phyloP scores from a whole-genome alignment of 2,888 invertebrate species.

The Drosophila nr. perissopoda region DNA sequence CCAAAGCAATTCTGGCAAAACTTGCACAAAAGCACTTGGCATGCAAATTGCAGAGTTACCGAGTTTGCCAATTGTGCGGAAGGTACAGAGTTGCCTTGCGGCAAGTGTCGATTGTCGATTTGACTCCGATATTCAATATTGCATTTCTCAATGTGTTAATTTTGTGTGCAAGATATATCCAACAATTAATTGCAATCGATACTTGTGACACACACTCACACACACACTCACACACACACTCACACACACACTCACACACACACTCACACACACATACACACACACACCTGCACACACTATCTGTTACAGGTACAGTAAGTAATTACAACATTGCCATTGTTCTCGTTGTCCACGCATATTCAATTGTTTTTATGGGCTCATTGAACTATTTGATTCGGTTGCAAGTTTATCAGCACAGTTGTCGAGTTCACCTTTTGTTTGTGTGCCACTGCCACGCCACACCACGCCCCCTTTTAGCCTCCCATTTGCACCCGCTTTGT shows the following conservation, averaged over 20 bases:
- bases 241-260: slow-evolving; percentile 1
- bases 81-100: slow-evolving; percentile 8
- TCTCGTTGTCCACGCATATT: slow-evolving; percentile 59
- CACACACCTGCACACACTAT: slow-evolving; percentile 2
- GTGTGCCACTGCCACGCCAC: slow-evolving; percentile 16
- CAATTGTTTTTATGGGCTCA: slow-evolving; percentile 65
- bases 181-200: slow-evolving; percentile 72
- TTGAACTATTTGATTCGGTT: slow-evolving; percentile 69
- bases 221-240: neutral
- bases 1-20: slow-evolving; percentile 42
- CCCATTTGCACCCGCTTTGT: slow-evolving; percentile 18
- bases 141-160: slow-evolving; percentile 61
- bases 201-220: slow-evolving; percentile 10
- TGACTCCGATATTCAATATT: slow-evolving; percentile 36
- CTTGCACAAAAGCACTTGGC: slow-evolving; percentile 41
- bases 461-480: slow-evolving; percentile 1
- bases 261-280: neutral
- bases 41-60: slow-evolving; percentile 46
- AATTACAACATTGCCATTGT: neutral
- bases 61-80: slow-evolving; percentile 25
- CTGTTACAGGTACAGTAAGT: neutral
- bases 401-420: slow-evolving; percentile 42
- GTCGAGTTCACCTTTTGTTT: neutral
- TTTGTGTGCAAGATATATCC: slow-evolving; percentile 60
- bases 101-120: slow-evolving; percentile 46